Percentiles rank a stretch among this genome's conserved stretches.
These are phyloP conservation scores for Proctacanthus coquilletti DNA, from an alignment of 1,140 invertebrate genomes.

Conservation along the genomic window DNA sequence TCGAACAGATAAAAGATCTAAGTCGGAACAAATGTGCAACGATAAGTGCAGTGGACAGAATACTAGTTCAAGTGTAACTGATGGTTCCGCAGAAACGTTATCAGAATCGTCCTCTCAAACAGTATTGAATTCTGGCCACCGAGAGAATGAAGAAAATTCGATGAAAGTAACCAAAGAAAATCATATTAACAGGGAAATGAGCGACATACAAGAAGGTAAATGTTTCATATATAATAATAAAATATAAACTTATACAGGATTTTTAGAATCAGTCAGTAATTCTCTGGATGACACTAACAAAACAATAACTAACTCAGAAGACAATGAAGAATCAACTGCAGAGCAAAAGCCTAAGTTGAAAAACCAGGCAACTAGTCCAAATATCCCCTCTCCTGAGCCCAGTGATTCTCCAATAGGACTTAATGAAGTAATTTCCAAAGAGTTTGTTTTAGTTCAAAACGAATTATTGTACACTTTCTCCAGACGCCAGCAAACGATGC, in stretches of 20 bases:
- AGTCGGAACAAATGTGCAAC: neutral
- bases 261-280: too few relatives aligned
- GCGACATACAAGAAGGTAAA: slow-evolving; percentile 5
- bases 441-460: neutral
- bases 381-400: slow-evolving; percentile 16
- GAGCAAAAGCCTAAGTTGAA: slow-evolving; percentile 18
- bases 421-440: neutral
- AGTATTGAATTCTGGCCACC: neutral
- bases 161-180: slow-evolving; percentile 4
- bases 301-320: too few relatives aligned
- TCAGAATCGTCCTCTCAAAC: slow-evolving; percentile 12
- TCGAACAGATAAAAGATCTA: neutral
- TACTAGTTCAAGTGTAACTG: neutral
- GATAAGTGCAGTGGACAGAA: slow-evolving; percentile 5
- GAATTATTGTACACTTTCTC: slow-evolving; percentile 2
- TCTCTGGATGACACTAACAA: too few relatives aligned
- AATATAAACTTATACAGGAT: too few relatives aligned
- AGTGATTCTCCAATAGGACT: neutral
- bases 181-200: slow-evolving; percentile 4
- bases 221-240: too few relatives aligned
- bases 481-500: too few relatives aligned
- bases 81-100: slow-evolving; percentile 8
- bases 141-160: slow-evolving; percentile 1
- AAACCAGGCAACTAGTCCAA: slow-evolving; percentile 29
- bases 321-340: slow-evolving; percentile 22